Evolutionary conservation across 2,888 invertebrate species (phyloP).

Genomic region (Nymphalis polychloros): DNA sequence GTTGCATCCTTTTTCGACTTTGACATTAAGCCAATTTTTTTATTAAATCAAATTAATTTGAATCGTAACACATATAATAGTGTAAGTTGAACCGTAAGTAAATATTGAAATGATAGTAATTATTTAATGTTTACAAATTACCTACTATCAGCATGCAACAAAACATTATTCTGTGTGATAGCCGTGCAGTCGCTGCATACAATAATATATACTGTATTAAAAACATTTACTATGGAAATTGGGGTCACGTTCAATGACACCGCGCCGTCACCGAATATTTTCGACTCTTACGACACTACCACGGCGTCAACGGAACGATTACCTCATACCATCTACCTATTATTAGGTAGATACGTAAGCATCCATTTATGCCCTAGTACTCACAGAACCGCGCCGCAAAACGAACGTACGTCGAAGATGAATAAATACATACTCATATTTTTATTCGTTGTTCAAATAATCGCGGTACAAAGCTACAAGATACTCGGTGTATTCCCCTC

Average conservation of each 20-base stretch:
- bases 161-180: conserved; percentile 7
- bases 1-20: no score
- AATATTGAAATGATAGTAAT: background rate
- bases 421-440: conserved; percentile 56
- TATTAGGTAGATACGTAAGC: conserved; percentile 72
- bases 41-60: background rate
- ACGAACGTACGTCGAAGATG: conserved; percentile 64
- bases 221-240: conserved; percentile 55
- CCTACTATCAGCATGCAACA: conserved; percentile 15
- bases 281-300: conserved; percentile 67
- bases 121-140: conserved; percentile 13
- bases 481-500: conserved; percentile 81
- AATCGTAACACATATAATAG: background rate
- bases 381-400: conserved; percentile 59
- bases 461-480: conserved; percentile 64
- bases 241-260: conserved; percentile 70
- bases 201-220: conserved; percentile 17
- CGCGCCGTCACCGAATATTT: conserved; percentile 70
- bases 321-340: conserved; percentile 77
- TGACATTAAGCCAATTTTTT: background rate
- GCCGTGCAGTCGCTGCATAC: background rate
- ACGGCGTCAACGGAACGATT: conserved; percentile 68
- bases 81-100: background rate
- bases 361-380: conserved; percentile 71
- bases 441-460: conserved; percentile 57